Evolutionary conservation across 2,888 invertebrate species (phyloP).

Genomic region (Heliothis peltigera): DNA sequence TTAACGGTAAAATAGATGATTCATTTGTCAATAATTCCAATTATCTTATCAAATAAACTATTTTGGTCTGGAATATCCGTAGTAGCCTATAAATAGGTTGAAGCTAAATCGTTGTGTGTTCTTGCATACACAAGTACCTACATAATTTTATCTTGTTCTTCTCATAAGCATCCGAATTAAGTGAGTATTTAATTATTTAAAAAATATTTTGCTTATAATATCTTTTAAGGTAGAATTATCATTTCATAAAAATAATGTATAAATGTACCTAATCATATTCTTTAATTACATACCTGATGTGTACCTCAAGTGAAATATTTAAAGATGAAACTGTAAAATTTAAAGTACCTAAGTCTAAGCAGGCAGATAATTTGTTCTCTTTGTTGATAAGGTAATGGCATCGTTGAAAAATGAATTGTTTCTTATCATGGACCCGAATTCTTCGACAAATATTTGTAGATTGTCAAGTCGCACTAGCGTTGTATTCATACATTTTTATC

Average conservation of each 20-base stretch:
- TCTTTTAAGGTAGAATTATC: too few relatives aligned
- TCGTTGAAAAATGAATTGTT: slow-evolving; percentile 59
- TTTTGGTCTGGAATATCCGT: slow-evolving; percentile 9
- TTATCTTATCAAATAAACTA: slow-evolving; percentile 26
- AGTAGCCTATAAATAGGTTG: slow-evolving; percentile 6
- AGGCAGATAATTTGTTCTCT: slow-evolving; percentile 58
- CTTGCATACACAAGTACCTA: too few relatives aligned
- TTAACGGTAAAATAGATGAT: slow-evolving; percentile 18
- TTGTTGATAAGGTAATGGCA: slow-evolving; percentile 65
- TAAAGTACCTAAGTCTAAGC: slow-evolving; percentile 48
- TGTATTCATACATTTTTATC: slow-evolving; percentile 25
- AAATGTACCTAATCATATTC: too few relatives aligned
- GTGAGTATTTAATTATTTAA: too few relatives aligned
- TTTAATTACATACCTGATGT: too few relatives aligned
- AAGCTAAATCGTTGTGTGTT: not conserved
- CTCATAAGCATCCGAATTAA: too few relatives aligned
- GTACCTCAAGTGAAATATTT: too few relatives aligned
- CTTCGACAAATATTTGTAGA: slow-evolving; percentile 58
- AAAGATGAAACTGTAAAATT: slow-evolving; percentile 23
- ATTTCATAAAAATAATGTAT: too few relatives aligned
- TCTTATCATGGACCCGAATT: slow-evolving; percentile 61
- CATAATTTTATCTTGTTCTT: too few relatives aligned
- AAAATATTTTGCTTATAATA: too few relatives aligned
- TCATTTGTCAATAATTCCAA: slow-evolving; percentile 31
- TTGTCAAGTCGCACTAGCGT: slow-evolving; percentile 15